Evolutionary conservation across 2,797 vertebrate species (phyloP).

Genomic region (Fringilla coelebs): DNA sequence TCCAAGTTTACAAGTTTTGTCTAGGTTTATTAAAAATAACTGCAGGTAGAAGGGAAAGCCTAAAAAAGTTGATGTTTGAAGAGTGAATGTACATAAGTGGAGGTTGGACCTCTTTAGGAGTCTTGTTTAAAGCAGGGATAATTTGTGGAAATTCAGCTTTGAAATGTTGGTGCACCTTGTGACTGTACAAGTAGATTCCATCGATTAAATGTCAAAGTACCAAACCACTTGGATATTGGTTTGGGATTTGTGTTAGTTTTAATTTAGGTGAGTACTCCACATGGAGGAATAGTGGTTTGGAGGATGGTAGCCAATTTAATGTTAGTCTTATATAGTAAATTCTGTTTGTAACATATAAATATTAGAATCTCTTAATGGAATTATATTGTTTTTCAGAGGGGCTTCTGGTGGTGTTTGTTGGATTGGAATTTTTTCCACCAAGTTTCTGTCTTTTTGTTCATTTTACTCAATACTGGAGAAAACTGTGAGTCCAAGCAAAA

Average conservation of each 20-base stretch:
- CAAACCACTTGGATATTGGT: background rate
- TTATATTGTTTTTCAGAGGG: background rate
- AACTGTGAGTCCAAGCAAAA: background rate
- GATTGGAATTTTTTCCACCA: background rate
- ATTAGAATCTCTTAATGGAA: background rate
- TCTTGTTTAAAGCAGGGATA: background rate
- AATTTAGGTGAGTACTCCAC: background rate
- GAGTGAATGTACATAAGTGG: background rate
- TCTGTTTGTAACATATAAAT: background rate
- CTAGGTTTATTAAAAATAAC: background rate
- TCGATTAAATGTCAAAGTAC: background rate
- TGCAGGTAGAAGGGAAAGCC: background rate
- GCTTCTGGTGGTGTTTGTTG: accelerated
- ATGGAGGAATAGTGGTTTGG: background rate
- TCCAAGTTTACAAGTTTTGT: background rate
- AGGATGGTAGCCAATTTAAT: background rate
- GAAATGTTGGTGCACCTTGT: background rate
- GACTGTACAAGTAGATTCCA: background rate
- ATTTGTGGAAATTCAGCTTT: background rate
- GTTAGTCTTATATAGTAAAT: background rate
- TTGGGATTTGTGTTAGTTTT: background rate
- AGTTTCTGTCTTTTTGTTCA: background rate
- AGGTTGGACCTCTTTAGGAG: background rate
- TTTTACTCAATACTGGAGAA: background rate
- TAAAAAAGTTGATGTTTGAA: background rate